phyloP scores from a whole-genome alignment of 2,113 vertebrate species.

The Peromyscus californicus region DNA sequence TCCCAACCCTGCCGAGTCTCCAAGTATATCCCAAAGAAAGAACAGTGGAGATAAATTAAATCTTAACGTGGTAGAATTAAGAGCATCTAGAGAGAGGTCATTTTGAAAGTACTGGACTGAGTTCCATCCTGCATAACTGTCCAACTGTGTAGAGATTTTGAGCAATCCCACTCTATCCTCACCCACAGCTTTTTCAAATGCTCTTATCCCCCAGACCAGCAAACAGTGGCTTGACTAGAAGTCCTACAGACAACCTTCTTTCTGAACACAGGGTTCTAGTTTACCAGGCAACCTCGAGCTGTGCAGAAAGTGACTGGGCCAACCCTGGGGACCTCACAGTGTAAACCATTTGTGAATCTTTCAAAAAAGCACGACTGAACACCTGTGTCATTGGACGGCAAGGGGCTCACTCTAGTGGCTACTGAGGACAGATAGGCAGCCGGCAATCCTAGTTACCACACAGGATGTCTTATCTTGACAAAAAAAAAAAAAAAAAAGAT shows the following conservation, averaged over 20 bases:
- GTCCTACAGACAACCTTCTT: neutral
- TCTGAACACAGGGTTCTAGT: neutral
- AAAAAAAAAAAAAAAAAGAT: neutral
- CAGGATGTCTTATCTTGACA: neutral
- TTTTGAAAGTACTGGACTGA: neutral
- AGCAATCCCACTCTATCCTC: neutral
- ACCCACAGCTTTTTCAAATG: neutral
- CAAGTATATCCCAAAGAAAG: conserved; percentile 47
- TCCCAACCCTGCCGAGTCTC: neutral
- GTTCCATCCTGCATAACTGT: neutral
- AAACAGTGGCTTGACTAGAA: neutral
- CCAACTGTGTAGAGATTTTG: neutral
- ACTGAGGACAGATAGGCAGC: neutral
- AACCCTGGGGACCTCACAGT: neutral
- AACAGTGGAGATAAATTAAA: conserved; percentile 37
- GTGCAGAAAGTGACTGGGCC: neutral
- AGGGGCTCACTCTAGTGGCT: neutral
- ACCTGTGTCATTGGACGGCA: neutral
- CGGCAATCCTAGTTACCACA: neutral
- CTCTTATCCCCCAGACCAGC: neutral
- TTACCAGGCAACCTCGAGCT: neutral
- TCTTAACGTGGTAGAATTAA: conserved; percentile 28
- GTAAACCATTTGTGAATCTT: neutral
- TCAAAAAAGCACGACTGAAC: neutral
- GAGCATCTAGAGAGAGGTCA: neutral